These are phyloP conservation scores for Trissoscelio sp. DNA, from an alignment of 2,888 invertebrate species.

Conservation along the genomic window DNA sequence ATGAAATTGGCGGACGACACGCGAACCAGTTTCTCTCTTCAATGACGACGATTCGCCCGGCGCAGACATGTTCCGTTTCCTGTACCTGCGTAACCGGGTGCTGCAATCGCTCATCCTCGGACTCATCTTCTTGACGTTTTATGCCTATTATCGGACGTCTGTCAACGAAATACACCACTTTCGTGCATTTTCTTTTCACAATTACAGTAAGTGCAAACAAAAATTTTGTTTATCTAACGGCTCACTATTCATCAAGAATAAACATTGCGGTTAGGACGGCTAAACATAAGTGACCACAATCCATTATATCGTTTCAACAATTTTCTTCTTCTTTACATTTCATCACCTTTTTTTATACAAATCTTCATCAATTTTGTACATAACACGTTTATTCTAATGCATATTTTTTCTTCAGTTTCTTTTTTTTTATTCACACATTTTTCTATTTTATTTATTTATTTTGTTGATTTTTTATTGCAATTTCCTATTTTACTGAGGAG, in stretches of 20 bases:
- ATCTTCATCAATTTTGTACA: too few species aligned
- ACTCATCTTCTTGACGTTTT: constrained; percentile 78
- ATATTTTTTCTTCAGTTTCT: too few species aligned
- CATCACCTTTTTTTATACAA: too few species aligned
- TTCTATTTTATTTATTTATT: too few species aligned
- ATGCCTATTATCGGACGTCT: constrained; percentile 79
- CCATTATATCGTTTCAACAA: too few species aligned
- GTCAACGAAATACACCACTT: constrained; percentile 68
- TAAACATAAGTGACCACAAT: too few species aligned
- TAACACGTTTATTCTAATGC: too few species aligned
- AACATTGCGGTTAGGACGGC: constrained; percentile 1
- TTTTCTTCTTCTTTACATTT: too few species aligned
- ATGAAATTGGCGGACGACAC: constrained; percentile 14
- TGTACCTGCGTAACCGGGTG: constrained; percentile 79
- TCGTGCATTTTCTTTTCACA: constrained; percentile 57
- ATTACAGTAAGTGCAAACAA: constrained; percentile 39
- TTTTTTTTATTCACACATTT: too few species aligned
- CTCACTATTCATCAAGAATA: not conserved
- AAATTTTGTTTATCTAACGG: constrained; percentile 7
- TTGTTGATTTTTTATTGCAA: too few species aligned
- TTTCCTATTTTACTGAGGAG: too few species aligned
- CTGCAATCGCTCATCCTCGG: constrained; percentile 79
- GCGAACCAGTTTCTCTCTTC: constrained; percentile 39
- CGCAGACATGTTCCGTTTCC: constrained; percentile 69
- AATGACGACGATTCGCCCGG: constrained; percentile 56